Evolutionary conservation across 2,113 vertebrate species (phyloP), one percentile per base, ranked within the genome.

Genomic region (Ictalurus punctatus): DNA sequence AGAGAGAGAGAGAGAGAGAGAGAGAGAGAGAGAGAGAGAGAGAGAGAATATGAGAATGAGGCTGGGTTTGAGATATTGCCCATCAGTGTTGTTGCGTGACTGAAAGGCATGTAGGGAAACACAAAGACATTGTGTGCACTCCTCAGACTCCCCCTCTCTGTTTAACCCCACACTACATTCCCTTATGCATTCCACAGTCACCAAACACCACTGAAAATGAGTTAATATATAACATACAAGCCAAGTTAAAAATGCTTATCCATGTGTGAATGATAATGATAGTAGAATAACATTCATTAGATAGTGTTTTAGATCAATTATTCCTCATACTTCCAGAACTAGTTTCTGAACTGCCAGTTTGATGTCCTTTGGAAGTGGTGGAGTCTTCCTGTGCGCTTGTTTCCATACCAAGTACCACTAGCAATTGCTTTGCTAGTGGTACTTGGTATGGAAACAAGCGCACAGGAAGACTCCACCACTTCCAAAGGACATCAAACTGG

Each of bases 141-240:
- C 86, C 84, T 67, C 85, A 84, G 30, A 85, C 78, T 85, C 84
- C 83, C 69, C 82, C 69, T 19, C 79, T 81, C 86, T 85, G 13
- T 74, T 73, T 85, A 88, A 90, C 82, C 27, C 37, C 61, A 88
- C 56, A 81, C 6, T 59, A 0, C 92, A 93, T 94, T 94, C 93
- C 93, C 94, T 85, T 86, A 92, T 69, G 86, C 91, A 2, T 90
- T 73, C 86, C 83, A 82, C 87, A 83, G 87, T 67, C 86, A 78
- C 87, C 76, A 69, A 61, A 52, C 4, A 16, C 23, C 79, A 74
- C 79, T 30, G 44, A 80, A 27, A n/a, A 83, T 48, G 65, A 71
- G 48, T 5, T 30, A 23, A n/a, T 7, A 84, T 27, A n/a, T 79
- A 44, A 44, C 40, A 44, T 52, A n/a, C 6, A 23, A n/a, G 14